Percentiles rank a stretch among this genome's conserved stretches.
phyloP scores from a whole-genome alignment of 1,140 invertebrate species.

The Antheraea pernyi region DNA sequence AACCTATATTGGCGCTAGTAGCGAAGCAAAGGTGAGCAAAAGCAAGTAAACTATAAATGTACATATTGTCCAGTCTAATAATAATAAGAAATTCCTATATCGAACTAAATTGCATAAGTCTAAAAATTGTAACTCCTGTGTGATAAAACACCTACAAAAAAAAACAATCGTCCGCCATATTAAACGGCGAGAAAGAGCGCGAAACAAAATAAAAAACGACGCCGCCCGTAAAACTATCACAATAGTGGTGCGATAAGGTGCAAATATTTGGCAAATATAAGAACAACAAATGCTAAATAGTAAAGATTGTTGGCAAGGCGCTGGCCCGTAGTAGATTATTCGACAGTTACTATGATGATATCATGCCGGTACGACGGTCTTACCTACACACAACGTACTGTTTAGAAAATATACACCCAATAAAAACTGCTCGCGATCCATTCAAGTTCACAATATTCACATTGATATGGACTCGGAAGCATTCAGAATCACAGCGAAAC shows the following conservation, averaged over 20 bases:
- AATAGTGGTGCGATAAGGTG: constrained; percentile 46
- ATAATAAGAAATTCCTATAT: too few species aligned
- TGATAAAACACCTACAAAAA: background rate
- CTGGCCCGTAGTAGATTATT: constrained; percentile 33
- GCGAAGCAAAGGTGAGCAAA: too few species aligned
- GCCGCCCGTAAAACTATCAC: constrained; percentile 53
- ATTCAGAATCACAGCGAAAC: too few species aligned
- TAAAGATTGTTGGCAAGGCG: constrained; percentile 60
- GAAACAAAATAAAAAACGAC: constrained; percentile 52
- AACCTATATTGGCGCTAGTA: too few species aligned
- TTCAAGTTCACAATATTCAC: background rate
- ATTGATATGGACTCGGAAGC: too few species aligned
- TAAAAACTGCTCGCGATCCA: background rate
- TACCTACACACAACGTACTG: background rate
- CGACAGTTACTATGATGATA: constrained; percentile 41
- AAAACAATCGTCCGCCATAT: constrained; percentile 20
- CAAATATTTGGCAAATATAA: constrained; percentile 63
- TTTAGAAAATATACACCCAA: constrained; percentile 1
- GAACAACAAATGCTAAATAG: constrained; percentile 57
- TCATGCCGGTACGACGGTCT: constrained; percentile 27
- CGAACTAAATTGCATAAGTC: too few species aligned
- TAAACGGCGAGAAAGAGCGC: constrained; percentile 37
- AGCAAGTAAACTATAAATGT: too few species aligned
- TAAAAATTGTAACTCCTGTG: too few species aligned
- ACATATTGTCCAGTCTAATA: too few species aligned